Percentiles rank a stretch among this genome's conserved stretches.
These are phyloP conservation scores for Deroptyus accipitrinus DNA, from an alignment of 2,113 vertebrate genomes.

Conservation along the genomic window DNA sequence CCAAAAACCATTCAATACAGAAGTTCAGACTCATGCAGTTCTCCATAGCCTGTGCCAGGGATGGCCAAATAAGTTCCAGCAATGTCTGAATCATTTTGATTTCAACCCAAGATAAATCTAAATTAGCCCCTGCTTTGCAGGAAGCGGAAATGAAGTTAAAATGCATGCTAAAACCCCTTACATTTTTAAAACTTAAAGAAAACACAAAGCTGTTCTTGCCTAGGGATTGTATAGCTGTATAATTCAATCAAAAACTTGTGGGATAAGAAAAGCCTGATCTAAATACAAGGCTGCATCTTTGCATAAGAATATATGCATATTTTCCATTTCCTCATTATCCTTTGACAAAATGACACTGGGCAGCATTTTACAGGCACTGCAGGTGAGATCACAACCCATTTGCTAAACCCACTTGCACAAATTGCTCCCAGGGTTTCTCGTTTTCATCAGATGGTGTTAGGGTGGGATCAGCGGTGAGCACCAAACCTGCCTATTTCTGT, in stretches of 20 bases:
- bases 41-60: neutral
- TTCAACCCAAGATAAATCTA: neutral
- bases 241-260: neutral
- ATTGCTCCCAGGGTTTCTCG: constrained; percentile 1
- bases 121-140: neutral
- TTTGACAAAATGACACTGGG: neutral
- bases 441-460: constrained; percentile 49
- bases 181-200: neutral
- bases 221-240: neutral
- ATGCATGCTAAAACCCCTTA: neutral
- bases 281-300: neutral
- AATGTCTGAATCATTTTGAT: neutral
- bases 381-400: neutral
- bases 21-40: neutral
- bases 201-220: neutral
- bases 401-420: neutral
- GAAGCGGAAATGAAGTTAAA: neutral
- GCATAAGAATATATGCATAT: neutral
- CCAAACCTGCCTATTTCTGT: constrained; percentile 35
- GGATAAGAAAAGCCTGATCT: neutral
- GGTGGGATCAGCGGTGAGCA: neutral
- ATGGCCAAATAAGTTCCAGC: neutral
- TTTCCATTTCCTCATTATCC: neutral
- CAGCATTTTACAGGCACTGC: neutral
- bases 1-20: neutral